phyloP scores from a whole-genome alignment of 2,113 vertebrate species.

The Siniperca knerii region DNA sequence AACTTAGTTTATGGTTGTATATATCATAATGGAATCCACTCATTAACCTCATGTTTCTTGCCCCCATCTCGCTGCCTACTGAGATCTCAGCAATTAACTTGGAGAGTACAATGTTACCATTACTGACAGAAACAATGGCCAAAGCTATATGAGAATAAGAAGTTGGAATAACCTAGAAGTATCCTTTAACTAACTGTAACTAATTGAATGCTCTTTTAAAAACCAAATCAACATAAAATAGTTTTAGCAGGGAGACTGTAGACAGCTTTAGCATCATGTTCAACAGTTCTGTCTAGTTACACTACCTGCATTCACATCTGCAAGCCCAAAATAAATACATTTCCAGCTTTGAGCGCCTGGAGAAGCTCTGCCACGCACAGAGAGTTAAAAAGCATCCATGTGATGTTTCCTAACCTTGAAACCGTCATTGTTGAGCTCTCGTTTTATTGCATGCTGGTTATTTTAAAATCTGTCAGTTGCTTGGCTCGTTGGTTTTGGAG shows the following conservation, averaged over 20 bases:
- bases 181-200: neutral
- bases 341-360: neutral
- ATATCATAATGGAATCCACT: neutral
- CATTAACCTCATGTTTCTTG: neutral
- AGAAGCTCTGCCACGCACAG: neutral
- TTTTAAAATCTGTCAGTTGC: neutral
- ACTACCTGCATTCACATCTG: neutral
- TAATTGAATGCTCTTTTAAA: neutral
- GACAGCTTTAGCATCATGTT: neutral
- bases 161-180: neutral
- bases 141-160: neutral
- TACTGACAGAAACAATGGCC: neutral
- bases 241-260: neutral
- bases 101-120: neutral
- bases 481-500: neutral
- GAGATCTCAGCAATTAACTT: neutral
- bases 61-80: neutral
- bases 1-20: neutral
- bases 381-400: neutral
- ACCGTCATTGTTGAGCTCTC: neutral
- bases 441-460: neutral
- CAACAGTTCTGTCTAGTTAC: neutral
- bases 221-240: neutral
- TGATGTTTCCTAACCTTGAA: conserved; percentile 3
- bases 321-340: neutral